Evolutionary conservation across 1,140 invertebrate genomes (phyloP), one percentile per base, ranked within the genome.

Genomic region (Drosophila sproati): DNA sequence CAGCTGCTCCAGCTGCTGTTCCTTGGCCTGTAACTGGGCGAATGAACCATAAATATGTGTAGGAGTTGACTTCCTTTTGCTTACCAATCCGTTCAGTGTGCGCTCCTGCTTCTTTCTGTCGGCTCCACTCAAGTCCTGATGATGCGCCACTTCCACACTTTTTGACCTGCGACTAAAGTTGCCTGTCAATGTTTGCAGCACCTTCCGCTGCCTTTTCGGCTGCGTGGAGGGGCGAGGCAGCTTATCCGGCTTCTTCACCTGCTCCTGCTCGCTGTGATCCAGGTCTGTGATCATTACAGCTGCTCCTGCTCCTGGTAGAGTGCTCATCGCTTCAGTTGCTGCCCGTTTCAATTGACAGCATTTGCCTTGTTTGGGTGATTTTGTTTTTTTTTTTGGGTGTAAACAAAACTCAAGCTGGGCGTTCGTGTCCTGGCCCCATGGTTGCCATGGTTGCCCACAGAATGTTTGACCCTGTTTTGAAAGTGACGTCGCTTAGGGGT

Each of bases 1-100:
- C 1, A 92, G 66, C 57, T 91, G 89, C 63, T 92, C 90, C 69
- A 93, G 59, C 78, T 93, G 92, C 73, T 92, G 75, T 4, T 93
- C 92, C 77, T 93, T 93, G 45, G 85, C 74, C 55, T 91, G 91
- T n/a, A 93, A 48, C 92, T 92, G 56, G 32, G 3, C 8, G 4
- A 34, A 32, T 7, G 4, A 5, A 1, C 6, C 5, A n/a, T 4
- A 29, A 28, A 29, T 2, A 48, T 59, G 2, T 2, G 1, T 8
- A 10, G n/a, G 0, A 31, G 3, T 10, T 4, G 7, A 8, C 20
- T 29, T 6, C 0, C 1, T 3, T 5, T 50, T 5, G 0, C 79
- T 83, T 62, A 91, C 91, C 78, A 92, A 51, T 32, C 82, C 78
- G 45, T 92, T 77, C 3, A 92, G 51, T 7, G 85, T 76, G 34